These are phyloP conservation scores for Rhizomys pruinosus DNA, from an alignment of 2,113 vertebrate species.

Conservation along the genomic window DNA sequence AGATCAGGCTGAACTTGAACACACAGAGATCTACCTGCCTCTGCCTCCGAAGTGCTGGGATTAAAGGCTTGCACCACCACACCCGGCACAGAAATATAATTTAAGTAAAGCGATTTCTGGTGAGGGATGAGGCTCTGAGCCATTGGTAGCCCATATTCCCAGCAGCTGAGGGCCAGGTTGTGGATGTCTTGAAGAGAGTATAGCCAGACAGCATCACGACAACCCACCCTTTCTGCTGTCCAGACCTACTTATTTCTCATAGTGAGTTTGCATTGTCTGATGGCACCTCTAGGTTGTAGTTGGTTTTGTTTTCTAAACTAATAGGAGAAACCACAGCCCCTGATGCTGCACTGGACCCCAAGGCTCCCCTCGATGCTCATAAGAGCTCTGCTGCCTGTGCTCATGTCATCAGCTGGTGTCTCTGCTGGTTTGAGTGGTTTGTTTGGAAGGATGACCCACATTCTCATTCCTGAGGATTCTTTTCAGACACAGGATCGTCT, in stretches of 20 bases:
- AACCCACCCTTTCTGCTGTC: background rate
- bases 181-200: background rate
- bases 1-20: no score
- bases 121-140: background rate
- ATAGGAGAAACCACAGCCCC: background rate
- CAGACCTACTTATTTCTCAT: background rate
- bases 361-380: no score
- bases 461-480: background rate
- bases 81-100: background rate
- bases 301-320: background rate
- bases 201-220: no score
- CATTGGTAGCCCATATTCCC: background rate
- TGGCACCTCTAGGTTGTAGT: background rate
- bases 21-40: no score
- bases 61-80: no score
- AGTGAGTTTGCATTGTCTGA: background rate
- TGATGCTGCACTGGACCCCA: background rate
- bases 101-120: background rate
- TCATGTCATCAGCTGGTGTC: background rate
- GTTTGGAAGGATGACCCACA: background rate
- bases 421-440: background rate
- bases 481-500: background rate
- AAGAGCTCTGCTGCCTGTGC: background rate
- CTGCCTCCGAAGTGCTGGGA: no score
- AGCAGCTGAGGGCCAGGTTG: background rate